Evolutionary conservation across 1,140 invertebrate species (phyloP).

Genomic region (Pachypsylla venusta): DNA sequence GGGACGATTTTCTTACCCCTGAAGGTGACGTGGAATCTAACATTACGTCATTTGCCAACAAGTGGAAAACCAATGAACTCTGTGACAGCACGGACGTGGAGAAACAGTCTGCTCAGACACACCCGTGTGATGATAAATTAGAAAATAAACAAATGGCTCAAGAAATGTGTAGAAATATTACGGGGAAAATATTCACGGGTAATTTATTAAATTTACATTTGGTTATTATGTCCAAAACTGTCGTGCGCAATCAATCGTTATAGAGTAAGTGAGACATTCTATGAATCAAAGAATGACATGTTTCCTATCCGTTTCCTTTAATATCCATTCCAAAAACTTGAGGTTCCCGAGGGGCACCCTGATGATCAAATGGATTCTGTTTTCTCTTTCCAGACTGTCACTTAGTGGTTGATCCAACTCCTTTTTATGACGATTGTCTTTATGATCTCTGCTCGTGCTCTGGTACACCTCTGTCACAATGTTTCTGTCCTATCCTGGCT

Average conservation of each 20-base stretch:
- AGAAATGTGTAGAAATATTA: constrained; percentile 49
- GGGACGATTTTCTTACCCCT: constrained; percentile 75
- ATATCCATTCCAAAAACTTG: no score
- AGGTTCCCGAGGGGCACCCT: no score
- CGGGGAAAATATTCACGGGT: constrained; percentile 50
- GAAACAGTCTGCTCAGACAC: constrained; percentile 33
- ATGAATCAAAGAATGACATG: background rate
- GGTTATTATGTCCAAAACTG: no score
- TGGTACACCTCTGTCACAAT: constrained; percentile 33
- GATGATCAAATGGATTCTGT: constrained; percentile 18
- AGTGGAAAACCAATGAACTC: constrained; percentile 66
- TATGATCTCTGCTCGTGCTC: constrained; percentile 77
- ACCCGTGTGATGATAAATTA: constrained; percentile 54
- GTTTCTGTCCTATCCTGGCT: constrained; percentile 63
- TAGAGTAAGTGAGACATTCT: no score
- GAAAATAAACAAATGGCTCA: constrained; percentile 50
- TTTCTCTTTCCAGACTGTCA: constrained; percentile 49
- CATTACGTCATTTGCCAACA: constrained; percentile 62
- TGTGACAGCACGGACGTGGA: constrained; percentile 41
- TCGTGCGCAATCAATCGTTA: no score
- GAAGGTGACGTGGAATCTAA: constrained; percentile 66
- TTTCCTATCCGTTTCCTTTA: no score
- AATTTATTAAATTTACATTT: no score
- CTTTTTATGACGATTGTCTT: constrained; percentile 63
- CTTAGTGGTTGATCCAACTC: constrained; percentile 56